Conservation (phyloP, 2,113 vertebrate species). For the Myrmecobius fasciatus region DNA sequence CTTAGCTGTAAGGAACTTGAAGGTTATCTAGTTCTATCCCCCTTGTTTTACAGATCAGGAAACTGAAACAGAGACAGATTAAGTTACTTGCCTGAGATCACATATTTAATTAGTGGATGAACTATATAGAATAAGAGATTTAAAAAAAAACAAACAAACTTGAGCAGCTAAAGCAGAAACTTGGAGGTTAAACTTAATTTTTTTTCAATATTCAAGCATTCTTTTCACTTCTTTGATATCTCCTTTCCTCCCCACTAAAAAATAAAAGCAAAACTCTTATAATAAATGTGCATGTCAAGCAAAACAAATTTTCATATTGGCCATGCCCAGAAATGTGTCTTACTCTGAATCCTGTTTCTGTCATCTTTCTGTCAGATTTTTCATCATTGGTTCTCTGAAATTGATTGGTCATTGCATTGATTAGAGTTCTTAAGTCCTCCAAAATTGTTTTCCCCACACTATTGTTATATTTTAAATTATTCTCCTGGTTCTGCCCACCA, state of each 20-base stretch:
- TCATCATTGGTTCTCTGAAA: too few species aligned
- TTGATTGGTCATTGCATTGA: too few species aligned
- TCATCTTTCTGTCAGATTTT: too few species aligned
- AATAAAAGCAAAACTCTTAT: not conserved
- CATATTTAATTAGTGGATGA: not conserved
- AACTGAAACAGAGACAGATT: not conserved
- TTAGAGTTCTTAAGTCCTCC: too few species aligned
- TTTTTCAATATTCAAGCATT: too few species aligned
- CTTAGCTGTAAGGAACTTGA: not conserved
- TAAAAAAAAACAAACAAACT: not conserved
- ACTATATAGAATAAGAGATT: not conserved
- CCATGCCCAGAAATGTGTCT: not conserved
- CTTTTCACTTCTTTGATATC: not conserved
- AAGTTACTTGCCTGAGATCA: not conserved
- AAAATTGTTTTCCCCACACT: too few species aligned
- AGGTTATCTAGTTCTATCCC: not conserved
- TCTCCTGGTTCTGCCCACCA: too few species aligned
- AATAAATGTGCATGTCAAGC: not conserved
- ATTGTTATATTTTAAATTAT: too few species aligned
- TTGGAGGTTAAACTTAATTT: too few species aligned
- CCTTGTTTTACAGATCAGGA: not conserved
- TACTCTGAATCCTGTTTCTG: too few species aligned
- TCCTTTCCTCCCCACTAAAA: not conserved
- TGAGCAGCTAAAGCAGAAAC: not conserved
- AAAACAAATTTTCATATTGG: not conserved